Percentiles rank a stretch among this genome's conserved stretches.
These are phyloP conservation scores for Bembecia ichneumoniformis DNA, from an alignment of 2,888 invertebrate species.

Conservation along the genomic window DNA sequence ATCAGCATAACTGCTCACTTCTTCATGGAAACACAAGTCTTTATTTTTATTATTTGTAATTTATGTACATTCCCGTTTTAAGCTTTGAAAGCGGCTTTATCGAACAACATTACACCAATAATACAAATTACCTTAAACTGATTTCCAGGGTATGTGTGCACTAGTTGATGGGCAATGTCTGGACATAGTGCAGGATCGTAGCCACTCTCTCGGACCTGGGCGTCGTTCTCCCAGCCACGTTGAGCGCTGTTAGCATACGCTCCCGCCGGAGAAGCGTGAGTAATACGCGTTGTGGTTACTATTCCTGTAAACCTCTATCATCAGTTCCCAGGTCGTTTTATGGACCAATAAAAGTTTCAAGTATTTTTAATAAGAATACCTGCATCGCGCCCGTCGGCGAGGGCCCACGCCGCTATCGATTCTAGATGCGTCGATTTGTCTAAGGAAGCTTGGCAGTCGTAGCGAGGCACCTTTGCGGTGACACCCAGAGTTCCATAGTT, in stretches of 20 bases:
- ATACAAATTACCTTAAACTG: conserved; percentile 71
- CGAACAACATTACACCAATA: background rate
- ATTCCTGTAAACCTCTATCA: conserved; percentile 45
- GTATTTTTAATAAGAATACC: conserved; percentile 18
- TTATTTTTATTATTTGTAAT: too few species aligned
- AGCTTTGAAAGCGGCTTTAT: too few species aligned
- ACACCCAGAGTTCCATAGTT: conserved; percentile 79
- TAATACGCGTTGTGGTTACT: conserved; percentile 85
- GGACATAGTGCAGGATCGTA: conserved; percentile 45
- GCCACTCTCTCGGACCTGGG: conserved; percentile 44
- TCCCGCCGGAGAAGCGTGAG: conserved; percentile 83
- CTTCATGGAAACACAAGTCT: too few species aligned
- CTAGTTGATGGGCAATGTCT: conserved; percentile 80
- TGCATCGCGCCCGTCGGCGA: conserved; percentile 51
- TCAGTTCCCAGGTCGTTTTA: background rate
- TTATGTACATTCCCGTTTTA: too few species aligned
- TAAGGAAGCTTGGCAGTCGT: conserved; percentile 71
- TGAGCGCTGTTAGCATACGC: conserved; percentile 77
- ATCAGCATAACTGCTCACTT: too few species aligned
- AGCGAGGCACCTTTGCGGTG: conserved; percentile 70
- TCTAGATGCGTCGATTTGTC: conserved; percentile 62
- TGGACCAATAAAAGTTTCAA: background rate
- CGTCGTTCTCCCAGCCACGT: conserved; percentile 82
- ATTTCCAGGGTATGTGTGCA: conserved; percentile 74
- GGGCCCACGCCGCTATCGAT: conserved; percentile 79